Conservation (phyloP, 2,113 vertebrate species). For the Cheirogaleus medius region DNA sequence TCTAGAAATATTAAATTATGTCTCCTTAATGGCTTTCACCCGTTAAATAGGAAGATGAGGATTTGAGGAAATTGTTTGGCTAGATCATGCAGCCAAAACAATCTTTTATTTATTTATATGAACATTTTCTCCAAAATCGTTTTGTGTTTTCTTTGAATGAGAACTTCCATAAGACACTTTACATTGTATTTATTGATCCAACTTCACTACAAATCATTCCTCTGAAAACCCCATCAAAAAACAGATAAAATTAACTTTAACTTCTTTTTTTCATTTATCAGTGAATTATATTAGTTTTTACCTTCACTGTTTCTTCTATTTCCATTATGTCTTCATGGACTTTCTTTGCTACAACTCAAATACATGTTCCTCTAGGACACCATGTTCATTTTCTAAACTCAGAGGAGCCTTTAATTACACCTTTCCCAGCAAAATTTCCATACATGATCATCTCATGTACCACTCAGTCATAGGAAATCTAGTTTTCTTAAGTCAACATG, state of each 20-base stretch:
- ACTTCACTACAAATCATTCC: neutral
- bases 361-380: neutral
- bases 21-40: neutral
- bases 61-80: neutral
- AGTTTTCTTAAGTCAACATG: neutral
- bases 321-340: neutral
- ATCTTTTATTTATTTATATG: slow-evolving; percentile 21
- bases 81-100: neutral
- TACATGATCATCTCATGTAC: rapidly evolving
- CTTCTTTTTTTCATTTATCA: neutral
- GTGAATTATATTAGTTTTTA: neutral
- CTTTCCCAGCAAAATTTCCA: neutral
- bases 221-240: neutral
- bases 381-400: neutral
- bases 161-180: neutral
- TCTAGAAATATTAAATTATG: neutral
- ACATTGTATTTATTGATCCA: neutral
- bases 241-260: neutral
- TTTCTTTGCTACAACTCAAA: neutral
- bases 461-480: neutral
- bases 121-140: neutral
- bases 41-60: neutral
- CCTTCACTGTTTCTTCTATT: neutral
- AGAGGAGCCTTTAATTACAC: neutral
- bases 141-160: neutral